Percentiles rank a stretch among this genome's conserved stretches.
These are phyloP conservation scores for Laodelphax striatellus DNA, from an alignment of 1,140 invertebrate genomes.

Conservation along the genomic window DNA sequence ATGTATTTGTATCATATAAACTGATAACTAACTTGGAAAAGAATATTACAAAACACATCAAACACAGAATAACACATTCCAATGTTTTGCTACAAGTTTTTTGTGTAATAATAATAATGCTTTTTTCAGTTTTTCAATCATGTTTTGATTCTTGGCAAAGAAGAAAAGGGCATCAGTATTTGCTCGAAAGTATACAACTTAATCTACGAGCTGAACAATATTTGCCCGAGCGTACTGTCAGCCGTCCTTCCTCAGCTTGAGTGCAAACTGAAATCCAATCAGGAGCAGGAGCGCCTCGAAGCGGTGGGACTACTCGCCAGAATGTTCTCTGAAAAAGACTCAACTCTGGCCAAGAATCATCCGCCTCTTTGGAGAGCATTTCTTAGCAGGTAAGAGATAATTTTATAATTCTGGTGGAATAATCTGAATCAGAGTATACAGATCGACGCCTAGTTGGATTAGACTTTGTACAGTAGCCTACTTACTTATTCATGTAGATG, in stretches of 20 bases:
- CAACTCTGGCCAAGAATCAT: constrained; percentile 76
- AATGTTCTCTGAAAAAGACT: constrained; percentile 95
- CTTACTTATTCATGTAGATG: no score
- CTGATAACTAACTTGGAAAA: no score
- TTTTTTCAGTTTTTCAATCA: constrained; percentile 91
- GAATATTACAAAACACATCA: no score
- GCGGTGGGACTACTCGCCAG: constrained; percentile 84
- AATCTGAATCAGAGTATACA: no score
- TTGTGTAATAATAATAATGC: no score
- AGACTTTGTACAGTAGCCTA: no score
- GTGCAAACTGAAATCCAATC: constrained; percentile 64
- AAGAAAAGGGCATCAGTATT: constrained; percentile 68
- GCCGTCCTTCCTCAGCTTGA: constrained; percentile 89
- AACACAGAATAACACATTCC: no score
- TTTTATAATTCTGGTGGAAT: neutral
- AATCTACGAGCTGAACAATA: constrained; percentile 93
- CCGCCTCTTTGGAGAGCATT: constrained; percentile 76
- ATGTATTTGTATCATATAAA: no score
- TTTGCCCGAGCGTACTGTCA: constrained; percentile 76
- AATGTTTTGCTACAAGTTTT: no score
- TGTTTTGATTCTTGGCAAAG: constrained; percentile 82
- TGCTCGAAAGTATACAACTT: constrained; percentile 85
- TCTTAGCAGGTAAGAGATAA: constrained; percentile 47
- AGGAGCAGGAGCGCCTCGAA: constrained; percentile 41
- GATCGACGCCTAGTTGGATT: no score